Evolutionary conservation across 2,113 vertebrate species (phyloP).

Genomic region (mouse (Mus musculus)): GRCm39 chr3:26544501-26545000

Average conservation of each 20-base stretch:
- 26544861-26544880: conserved; percentile 58
- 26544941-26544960: conserved; percentile 51
- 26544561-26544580: neutral
- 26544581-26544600: neutral
- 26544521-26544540: neutral
- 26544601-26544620: neutral
- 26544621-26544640: neutral
- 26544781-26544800: conserved; percentile 59
- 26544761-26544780: conserved; percentile 54
- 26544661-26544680: neutral
- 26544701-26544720: neutral
- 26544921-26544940: conserved; percentile 69
- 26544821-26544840: conserved; percentile 73
- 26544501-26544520: neutral
- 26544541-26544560: neutral
- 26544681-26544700: neutral
- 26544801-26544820: conserved; percentile 74
- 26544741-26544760: conserved; percentile 46
- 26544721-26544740: conserved; percentile 40
- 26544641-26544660: neutral
- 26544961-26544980: conserved; percentile 57
- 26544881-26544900: conserved; percentile 61
- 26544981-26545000: conserved; percentile 29
- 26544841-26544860: conserved; percentile 69
- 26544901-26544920: neutral